Evolutionary conservation across 2,888 invertebrate species (phyloP).

Genomic region (Cartodere bifasciata): DNA sequence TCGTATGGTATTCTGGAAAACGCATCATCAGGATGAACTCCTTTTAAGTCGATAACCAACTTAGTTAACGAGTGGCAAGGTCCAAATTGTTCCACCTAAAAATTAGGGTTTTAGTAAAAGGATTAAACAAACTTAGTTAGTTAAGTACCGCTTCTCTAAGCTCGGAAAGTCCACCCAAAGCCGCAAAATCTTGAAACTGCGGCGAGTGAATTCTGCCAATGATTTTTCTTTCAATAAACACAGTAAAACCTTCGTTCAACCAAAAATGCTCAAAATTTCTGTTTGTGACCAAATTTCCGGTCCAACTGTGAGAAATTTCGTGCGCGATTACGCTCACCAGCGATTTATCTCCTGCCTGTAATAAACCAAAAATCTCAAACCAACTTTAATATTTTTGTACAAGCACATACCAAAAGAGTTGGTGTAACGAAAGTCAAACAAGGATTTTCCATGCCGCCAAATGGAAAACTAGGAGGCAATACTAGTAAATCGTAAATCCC

Average conservation of each 20-base stretch:
- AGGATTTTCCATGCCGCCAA: conserved; percentile 96
- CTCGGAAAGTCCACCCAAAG: conserved; percentile 63
- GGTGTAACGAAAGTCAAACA: conserved; percentile 93
- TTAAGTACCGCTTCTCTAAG: conserved; percentile 58
- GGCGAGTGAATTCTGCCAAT: conserved; percentile 55
- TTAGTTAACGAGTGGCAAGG: conserved; percentile 57
- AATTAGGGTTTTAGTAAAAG: too few species aligned
- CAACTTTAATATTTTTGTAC: too few species aligned
- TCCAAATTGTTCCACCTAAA: conserved; percentile 45
- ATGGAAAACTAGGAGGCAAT: conserved; percentile 87
- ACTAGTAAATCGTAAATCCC: conserved; percentile 79
- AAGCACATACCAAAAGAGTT: too few species aligned
- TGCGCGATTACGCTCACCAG: conserved; percentile 85
- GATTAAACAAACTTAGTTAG: too few species aligned
- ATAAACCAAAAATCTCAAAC: too few species aligned
- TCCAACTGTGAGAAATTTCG: conserved; percentile 94
- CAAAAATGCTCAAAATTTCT: conserved; percentile 91
- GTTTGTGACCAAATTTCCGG: conserved; percentile 90
- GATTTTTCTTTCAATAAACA: conserved; percentile 83
- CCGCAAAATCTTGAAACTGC: conserved; percentile 63
- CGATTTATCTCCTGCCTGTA: conserved; percentile 88
- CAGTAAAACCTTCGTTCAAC: conserved; percentile 93
- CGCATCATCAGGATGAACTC: conserved; percentile 83
- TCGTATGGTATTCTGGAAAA: conserved; percentile 87
- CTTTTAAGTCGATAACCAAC: conserved; percentile 64